A percentile compares a stretch with the other conserved stretches of the same genome.
Evolutionary conservation across 1,140 invertebrate genomes (phyloP).

Genomic region (Saccostrea echinata): DNA sequence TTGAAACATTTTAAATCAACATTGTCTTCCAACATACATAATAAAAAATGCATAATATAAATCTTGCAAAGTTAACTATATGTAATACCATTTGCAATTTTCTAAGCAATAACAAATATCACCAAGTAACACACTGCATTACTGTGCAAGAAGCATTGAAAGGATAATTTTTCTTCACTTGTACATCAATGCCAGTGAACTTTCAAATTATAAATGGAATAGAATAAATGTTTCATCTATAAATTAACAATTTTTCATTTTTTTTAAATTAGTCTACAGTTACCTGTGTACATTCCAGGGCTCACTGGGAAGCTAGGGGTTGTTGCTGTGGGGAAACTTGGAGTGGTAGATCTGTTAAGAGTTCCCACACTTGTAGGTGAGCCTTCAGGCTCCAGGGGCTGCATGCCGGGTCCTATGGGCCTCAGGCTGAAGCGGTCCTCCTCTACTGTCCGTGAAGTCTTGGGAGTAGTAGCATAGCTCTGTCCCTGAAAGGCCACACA

Average conservation of each 20-base stretch:
- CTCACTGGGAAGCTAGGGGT: conserved; percentile 75
- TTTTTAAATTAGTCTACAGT: background rate
- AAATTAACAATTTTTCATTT: background rate
- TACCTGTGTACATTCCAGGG: conserved; percentile 70
- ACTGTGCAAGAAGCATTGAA: background rate
- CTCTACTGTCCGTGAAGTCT: conserved; percentile 85
- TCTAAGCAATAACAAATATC: no score
- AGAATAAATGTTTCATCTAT: background rate
- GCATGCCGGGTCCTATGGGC: conserved; percentile 77
- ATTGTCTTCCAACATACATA: no score
- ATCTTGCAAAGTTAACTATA: no score
- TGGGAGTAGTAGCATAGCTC: conserved; percentile 55
- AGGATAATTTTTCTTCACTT: background rate
- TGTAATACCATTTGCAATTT: no score
- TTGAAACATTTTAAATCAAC: no score
- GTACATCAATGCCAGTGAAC: background rate
- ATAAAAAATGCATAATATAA: no score
- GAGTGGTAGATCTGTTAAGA: conserved; percentile 60
- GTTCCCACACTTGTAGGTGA: conserved; percentile 64
- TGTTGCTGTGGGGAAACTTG: conserved; percentile 57
- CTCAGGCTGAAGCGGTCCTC: conserved; percentile 76
- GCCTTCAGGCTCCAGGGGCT: conserved; percentile 76
- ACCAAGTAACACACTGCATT: no score
- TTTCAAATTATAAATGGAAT: background rate
- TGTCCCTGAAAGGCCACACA: background rate